Conservation (phyloP, 2,113 vertebrate genomes). For the Heterotilapia buettikoferi region DNA sequence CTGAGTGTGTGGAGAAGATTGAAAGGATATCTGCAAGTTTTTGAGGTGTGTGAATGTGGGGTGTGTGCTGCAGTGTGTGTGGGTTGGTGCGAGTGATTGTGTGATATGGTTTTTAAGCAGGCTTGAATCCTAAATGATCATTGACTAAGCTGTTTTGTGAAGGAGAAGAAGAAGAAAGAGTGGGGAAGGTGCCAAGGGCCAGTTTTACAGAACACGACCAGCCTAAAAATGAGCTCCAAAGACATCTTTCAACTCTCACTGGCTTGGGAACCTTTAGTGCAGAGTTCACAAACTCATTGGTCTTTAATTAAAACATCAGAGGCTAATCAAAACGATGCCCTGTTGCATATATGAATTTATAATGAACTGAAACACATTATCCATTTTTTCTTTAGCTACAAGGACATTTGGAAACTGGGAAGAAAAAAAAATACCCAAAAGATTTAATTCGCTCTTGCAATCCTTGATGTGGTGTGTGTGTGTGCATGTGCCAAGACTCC, state of each 20-base stretch:
- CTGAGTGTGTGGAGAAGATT: not conserved
- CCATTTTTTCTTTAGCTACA: not conserved
- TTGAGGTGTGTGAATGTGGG: not conserved
- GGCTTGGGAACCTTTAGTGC: not conserved
- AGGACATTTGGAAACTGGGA: not conserved
- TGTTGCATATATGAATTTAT: not conserved
- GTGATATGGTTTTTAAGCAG: slow-evolving; percentile 35
- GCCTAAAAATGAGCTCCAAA: slow-evolving; percentile 19
- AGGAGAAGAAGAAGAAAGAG: not conserved
- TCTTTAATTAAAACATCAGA: slow-evolving; percentile 21
- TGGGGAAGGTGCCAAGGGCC: not conserved
- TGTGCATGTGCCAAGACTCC: not conserved
- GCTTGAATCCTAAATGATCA: slow-evolving; percentile 20
- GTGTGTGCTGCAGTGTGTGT: not conserved
- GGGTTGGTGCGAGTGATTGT: not conserved
- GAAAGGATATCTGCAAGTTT: slow-evolving; percentile 18
- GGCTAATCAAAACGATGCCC: not conserved
- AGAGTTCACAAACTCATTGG: not conserved
- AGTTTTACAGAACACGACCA: slow-evolving; percentile 17
- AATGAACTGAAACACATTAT: not conserved
- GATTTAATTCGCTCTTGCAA: not conserved
- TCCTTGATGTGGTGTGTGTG: not conserved
- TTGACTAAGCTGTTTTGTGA: slow-evolving; percentile 18
- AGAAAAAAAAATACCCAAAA: not conserved
- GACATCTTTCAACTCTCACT: not conserved